These are phyloP conservation scores for Istiophorus platypterus DNA, from an alignment of 2,113 vertebrate species.

Conservation along the genomic window DNA sequence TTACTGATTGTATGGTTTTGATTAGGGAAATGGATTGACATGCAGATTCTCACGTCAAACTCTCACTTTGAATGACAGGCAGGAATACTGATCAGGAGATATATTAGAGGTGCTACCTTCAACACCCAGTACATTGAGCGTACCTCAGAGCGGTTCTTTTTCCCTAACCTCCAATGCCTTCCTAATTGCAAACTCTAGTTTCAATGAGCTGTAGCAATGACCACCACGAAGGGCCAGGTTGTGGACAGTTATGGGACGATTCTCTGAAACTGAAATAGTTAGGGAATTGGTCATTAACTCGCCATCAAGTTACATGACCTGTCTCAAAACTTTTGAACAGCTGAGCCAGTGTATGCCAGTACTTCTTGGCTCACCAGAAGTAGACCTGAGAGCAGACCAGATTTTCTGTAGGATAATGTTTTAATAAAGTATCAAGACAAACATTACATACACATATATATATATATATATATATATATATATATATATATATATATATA, in stretches of 20 bases:
- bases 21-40: conserved; percentile 28
- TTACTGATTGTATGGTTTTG: conserved; percentile 42
- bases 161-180: not conserved
- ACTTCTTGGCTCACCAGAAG: no score
- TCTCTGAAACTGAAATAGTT: not conserved
- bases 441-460: not conserved
- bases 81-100: conserved; percentile 35
- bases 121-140: conserved; percentile 18
- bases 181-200: not conserved
- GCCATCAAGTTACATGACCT: not conserved
- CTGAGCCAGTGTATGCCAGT: not conserved
- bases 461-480: no score
- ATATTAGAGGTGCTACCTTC: conserved; percentile 19
- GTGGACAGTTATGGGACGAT: not conserved
- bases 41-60: conserved; percentile 24
- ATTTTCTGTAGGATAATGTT: not conserved
- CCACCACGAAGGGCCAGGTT: not conserved
- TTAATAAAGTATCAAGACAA: not conserved
- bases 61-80: conserved; percentile 44
- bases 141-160: conserved; percentile 13
- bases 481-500: no score
- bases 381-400: not conserved
- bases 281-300: not conserved
- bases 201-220: not conserved
- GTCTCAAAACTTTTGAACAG: not conserved